Base-by-base conservation (phyloP, 2,888 invertebrate genomes). In the Gasteruption jaculator region DNA sequence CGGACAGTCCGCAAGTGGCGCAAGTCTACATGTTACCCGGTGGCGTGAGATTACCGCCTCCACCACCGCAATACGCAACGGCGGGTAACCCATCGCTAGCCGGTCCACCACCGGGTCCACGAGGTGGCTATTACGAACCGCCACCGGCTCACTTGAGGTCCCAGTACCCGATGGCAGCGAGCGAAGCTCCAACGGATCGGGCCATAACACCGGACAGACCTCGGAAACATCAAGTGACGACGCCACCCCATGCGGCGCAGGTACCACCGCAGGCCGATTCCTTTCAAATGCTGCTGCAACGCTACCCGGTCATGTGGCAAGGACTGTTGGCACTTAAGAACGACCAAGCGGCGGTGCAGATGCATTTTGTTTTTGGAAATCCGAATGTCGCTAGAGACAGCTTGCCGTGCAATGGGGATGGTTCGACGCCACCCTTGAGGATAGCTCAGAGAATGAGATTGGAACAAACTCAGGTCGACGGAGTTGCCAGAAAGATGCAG, bases 301-400 rank as follows among this genome's bases (percentile, higher is more conserved):
- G 91, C 43, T 94, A 94, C 73, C 95, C 95, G 7, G 87, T 94
- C 31, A 91, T 95, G 87, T 97, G 97, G 97, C 94, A 95, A 74
- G 94, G 97, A 1, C 74, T 91, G 46, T 73, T 97, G 53, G 95
- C 92, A 0, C 76, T 97, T 53, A 97, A 97, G 76, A 96, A 93
- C 71, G 96, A 96, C 74, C 89, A 90, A 60, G 94, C 95, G 5
- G 91, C 91, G 19, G 96, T 97, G 31, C 96, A 97, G 76, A 96
- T 97, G 96, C 95, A 96, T 75, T 94, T 92, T 73, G 92, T 97
- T 49, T 90, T 91, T 60, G 97, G 97, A 42, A 94, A 91, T 76
- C 86, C 88, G 7, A 79, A 80, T 56, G 89, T 97, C 48, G 94
- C 95, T 7, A 82, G 85, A 51, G 86, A 85, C 60, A 91, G 94